These are phyloP conservation scores for Oostethus manadensis DNA, from an alignment of 2,113 vertebrate species.

Conservation along the genomic window DNA sequence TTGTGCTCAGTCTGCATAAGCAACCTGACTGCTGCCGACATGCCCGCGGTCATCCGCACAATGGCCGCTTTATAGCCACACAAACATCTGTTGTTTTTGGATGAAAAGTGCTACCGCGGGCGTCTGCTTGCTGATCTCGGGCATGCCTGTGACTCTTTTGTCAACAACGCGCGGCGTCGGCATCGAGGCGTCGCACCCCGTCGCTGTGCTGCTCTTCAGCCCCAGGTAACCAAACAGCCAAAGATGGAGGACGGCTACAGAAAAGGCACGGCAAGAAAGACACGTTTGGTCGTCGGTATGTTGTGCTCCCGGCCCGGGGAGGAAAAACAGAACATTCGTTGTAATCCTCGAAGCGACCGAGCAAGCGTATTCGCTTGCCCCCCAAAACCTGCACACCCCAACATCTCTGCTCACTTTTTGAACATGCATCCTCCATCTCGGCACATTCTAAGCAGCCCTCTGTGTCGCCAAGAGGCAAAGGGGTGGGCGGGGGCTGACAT, in stretches of 20 bases:
- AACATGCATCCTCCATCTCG: slow-evolving; percentile 2
- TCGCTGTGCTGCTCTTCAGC: slow-evolving; percentile 35
- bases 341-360: slow-evolving; percentile 51
- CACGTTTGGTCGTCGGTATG: slow-evolving; percentile 50
- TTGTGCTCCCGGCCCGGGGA: slow-evolving; percentile 30
- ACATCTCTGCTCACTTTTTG: slow-evolving; percentile 15
- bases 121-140: slow-evolving; percentile 36
- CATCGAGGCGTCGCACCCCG: slow-evolving; percentile 32
- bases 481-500: slow-evolving; percentile 53
- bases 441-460: slow-evolving; percentile 25
- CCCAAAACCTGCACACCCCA: slow-evolving; percentile 23
- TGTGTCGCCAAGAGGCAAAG: slow-evolving; percentile 8
- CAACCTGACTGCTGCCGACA: slow-evolving; percentile 22
- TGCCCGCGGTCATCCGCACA: slow-evolving; percentile 10
- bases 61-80: slow-evolving; percentile 21
- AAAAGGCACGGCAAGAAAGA: slow-evolving; percentile 27
- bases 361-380: slow-evolving; percentile 31
- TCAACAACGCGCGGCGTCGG: slow-evolving; percentile 28
- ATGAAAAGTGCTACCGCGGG: slow-evolving; percentile 19
- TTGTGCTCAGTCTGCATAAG: background rate
- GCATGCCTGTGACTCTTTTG: slow-evolving; percentile 30
- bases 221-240: slow-evolving; percentile 36
- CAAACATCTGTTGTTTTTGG: slow-evolving; percentile 34
- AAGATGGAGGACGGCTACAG: slow-evolving; percentile 9
- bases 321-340: slow-evolving; percentile 49